Evolutionary conservation across 2,888 invertebrate species (phyloP), one percentile per base, ranked within the genome.

Genomic region (Saturnia japonica): DNA sequence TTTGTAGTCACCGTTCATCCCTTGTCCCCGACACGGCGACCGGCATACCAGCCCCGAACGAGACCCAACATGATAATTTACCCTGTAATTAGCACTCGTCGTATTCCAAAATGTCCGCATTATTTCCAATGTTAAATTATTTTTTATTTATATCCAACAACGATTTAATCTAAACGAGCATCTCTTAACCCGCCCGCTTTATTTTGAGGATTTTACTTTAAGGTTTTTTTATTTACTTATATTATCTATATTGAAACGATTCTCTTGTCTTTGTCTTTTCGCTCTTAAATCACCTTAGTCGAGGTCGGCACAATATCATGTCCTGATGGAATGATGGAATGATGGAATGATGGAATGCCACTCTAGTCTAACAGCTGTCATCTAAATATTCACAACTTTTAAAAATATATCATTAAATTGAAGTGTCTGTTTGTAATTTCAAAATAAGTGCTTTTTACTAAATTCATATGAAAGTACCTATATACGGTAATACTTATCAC

Each of bases 41-140:
- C 64, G 70, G 45, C 43, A 43, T 34, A 6, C 3, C 75, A 75
- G 73, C 74, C 77, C 75, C 73, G 74, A 77, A 78, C 79, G 74
- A 80, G 78, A 82, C 82, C 85, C 85, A 82, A 85, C 85, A 85
- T 88, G 85, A 89, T 91, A 92, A 91, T 91, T 91, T 84, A 88
- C 85, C 83, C 79, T 76, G 85, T 92, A 93, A 93, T 93, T 93
- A 93, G 91, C 90, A 91, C 88, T 91, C 88, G 83, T 87, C 86
- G 88, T 87, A 82, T 87, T 86, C 84, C 85, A 82, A 90, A 92
- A 91, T 90, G 90, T 90, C 88, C 86, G 84, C 82, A 82, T 84
- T 81, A 81, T 83, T 82, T 81, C 80, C 80, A 84, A 80, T 83
- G 82, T 83, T 85, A 85, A 87, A 88, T 88, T 89, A 88, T 88